Evolutionary conservation across 2,888 invertebrate genomes (phyloP), one percentile per base, ranked within the genome.

Genomic region (Amphipyra berbera): DNA sequence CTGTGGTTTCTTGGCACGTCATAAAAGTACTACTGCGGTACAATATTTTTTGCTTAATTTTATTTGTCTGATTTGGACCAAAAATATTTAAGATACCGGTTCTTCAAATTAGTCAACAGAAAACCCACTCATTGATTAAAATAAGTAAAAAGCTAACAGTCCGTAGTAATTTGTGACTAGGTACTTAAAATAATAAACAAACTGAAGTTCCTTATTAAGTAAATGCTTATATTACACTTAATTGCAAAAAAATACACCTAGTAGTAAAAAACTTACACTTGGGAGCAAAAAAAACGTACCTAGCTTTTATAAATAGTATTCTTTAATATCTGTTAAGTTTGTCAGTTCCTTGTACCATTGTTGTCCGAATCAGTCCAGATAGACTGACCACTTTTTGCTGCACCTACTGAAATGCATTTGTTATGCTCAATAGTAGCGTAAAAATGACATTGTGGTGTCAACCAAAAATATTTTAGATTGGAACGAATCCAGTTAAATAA

Each of bases 21-120:
- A 42, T 10, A 35, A 50, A 38, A 12, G 15, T 8, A 14, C 33
- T 10, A 15, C 0, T 6, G 8, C 6, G 6, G 44, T 38, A 5
- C 12, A 46, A 8, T 50, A 55, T 49, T 54, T 42, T 9, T 58
- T 54, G 38, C 41, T 42, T 47, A 7, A 61, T 52, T 52, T 37
- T 21, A 30, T 61, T 52, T 1, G 4, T 50, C 6, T 4, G 8
- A 40, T 46, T 47, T 49, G 41, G 15, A 42, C 35, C 46, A 14
- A 8, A 54, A 61, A 61, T 54, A 71, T 45, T 15, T 72, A 54
- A 67, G 8, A 57, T 48, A 70, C 72, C 53, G 72, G 69, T 70
- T 67, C 15, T 57, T 13, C 21, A 44, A 67, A 67, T 58, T 47
- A 50, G 50, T 58, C 42, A 44, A 41, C 30, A 13, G 45, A 41